Conservation (phyloP, 2,888 invertebrate genomes). For the Microplitis deprimator region DNA sequence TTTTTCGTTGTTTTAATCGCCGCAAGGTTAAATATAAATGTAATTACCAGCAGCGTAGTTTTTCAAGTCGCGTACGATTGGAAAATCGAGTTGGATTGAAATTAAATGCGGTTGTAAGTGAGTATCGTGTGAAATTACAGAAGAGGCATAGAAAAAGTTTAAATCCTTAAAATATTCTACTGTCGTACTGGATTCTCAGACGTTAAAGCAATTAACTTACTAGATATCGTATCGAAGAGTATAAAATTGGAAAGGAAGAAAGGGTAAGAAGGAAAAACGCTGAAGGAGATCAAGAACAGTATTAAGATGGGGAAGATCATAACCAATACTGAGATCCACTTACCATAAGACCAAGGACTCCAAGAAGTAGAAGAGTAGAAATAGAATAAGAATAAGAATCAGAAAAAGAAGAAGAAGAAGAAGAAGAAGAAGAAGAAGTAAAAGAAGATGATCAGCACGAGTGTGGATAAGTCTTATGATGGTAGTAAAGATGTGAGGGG, state of each 20-base stretch:
- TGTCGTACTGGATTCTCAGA: slow-evolving; percentile 17
- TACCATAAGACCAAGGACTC: background rate
- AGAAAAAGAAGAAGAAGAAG: slow-evolving; percentile 1
- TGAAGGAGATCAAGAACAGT: background rate
- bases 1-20: background rate
- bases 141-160: background rate
- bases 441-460: slow-evolving; percentile 17
- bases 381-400: background rate
- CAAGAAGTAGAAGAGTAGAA: background rate
- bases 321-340: background rate
- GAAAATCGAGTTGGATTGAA: slow-evolving; percentile 2
- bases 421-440: background rate
- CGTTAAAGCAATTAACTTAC: slow-evolving; percentile 21
- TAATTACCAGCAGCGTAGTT: background rate
- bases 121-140: slow-evolving; percentile 21
- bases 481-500: slow-evolving; percentile 31
- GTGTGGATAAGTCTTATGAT: slow-evolving; percentile 3
- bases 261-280: background rate
- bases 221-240: slow-evolving; percentile 15
- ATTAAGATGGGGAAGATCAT: background rate
- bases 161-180: slow-evolving; percentile 13
- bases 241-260: background rate
- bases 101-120: slow-evolving; percentile 15
- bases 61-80: background rate
- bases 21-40: background rate